Conservation (phyloP, 37 sponge, comb jelly and placozoan genomes). For the Ephydatia muelleri region DNA sequence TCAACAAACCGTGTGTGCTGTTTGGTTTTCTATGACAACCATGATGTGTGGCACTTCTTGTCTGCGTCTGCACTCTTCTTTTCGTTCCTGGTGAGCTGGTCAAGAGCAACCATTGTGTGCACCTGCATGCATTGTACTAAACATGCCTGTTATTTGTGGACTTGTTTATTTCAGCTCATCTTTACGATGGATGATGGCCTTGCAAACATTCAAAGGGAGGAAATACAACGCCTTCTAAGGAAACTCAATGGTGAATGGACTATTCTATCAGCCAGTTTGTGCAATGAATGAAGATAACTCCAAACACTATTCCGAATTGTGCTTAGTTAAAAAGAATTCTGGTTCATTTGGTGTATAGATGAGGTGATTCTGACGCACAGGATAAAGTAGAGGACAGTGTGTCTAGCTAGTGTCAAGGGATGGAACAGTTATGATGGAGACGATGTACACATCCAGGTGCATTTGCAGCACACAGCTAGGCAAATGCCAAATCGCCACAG, state of each 20-base stretch:
- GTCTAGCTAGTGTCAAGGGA: no score
- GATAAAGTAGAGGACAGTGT: no score
- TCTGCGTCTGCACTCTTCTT: neutral
- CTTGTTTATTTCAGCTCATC: constrained; percentile 28
- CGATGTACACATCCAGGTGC: no score
- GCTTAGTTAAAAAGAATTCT: no score
- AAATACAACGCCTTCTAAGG: neutral
- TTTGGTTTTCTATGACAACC: neutral
- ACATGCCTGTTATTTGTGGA: constrained; percentile 10
- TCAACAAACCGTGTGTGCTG: neutral
- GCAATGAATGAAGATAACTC: neutral
- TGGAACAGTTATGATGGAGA: no score
- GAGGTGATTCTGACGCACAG: no score
- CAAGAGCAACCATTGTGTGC: no score
- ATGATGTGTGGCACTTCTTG: neutral
- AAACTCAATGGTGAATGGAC: neutral
- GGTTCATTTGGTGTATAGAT: no score
- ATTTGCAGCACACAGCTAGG: no score
- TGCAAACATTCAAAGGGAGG: neutral
- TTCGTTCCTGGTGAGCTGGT: neutral
- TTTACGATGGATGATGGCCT: constrained; percentile 54
- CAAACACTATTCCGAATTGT: no score
- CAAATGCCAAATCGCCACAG: no score
- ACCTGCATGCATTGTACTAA: no score
- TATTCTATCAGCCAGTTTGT: neutral